phyloP scores from a whole-genome alignment of 2,797 vertebrate genomes.

The Pseudomugil tenellus region DNA sequence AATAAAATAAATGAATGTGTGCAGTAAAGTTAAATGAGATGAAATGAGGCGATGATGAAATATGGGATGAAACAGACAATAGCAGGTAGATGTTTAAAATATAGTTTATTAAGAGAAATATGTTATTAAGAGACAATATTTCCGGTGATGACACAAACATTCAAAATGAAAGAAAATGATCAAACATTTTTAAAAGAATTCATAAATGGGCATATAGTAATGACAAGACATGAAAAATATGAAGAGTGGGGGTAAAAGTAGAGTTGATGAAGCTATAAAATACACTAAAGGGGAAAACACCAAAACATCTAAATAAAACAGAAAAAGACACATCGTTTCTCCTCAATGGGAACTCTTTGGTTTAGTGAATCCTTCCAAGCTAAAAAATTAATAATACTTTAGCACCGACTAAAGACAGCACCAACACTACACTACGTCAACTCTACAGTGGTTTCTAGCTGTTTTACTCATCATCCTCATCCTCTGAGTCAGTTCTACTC shows the following conservation, averaged over 20 bases:
- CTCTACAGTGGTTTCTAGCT: conserved; percentile 73
- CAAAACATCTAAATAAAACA: neutral
- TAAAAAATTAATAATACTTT: too few relatives aligned
- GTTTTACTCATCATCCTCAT: conserved; percentile 85
- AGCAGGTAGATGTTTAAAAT: conserved; percentile 31
- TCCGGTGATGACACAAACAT: conserved; percentile 27
- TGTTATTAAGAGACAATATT: conserved; percentile 23
- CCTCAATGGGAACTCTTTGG: conserved; percentile 12
- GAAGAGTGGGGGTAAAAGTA: neutral
- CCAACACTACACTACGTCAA: conserved; percentile 39
- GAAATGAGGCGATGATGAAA: conserved; percentile 6
- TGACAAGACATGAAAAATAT: neutral
- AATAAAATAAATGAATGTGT: conserved; percentile 9
- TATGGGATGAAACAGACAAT: conserved; percentile 52
- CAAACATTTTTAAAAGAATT: neutral
- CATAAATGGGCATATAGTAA: neutral
- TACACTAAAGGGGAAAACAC: neutral
- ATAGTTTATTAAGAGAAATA: conserved; percentile 69
- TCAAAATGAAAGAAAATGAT: neutral
- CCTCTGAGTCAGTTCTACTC: conserved; percentile 84
- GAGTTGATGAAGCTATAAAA: neutral
- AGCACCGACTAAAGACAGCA: conserved; percentile 23
- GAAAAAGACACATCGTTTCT: neutral
- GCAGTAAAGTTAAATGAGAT: neutral
- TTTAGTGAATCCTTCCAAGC: conserved; percentile 17